Conservation (phyloP, 2,888 invertebrate species). For the Callinectes sapidus region DNA sequence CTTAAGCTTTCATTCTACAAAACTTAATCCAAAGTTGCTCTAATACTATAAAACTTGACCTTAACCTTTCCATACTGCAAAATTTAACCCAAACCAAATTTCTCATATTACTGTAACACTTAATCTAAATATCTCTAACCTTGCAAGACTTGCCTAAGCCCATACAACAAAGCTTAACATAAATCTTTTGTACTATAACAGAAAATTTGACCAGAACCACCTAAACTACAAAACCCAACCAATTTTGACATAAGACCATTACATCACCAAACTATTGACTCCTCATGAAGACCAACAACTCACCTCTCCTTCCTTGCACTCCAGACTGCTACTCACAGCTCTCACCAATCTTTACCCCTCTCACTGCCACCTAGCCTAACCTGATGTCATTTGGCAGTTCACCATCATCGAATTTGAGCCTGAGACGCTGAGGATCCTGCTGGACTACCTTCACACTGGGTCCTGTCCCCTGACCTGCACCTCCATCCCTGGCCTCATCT, state of each 20-base stretch:
- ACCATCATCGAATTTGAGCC: slow-evolving; percentile 96
- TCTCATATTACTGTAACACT: too few species aligned
- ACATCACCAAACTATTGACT: background rate
- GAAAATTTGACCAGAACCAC: too few species aligned
- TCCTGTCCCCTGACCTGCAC: slow-evolving; percentile 94
- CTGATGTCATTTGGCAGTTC: slow-evolving; percentile 81
- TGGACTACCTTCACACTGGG: slow-evolving; percentile 94
- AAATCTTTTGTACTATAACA: background rate
- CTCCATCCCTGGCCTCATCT: slow-evolving; percentile 93
- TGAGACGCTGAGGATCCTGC: slow-evolving; percentile 91
- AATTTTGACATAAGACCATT: background rate
- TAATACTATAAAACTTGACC: too few species aligned
- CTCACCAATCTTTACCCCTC: background rate
- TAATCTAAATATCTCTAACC: background rate
- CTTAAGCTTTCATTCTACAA: too few species aligned
- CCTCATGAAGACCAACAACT: background rate
- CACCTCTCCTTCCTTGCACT: background rate
- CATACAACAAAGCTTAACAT: background rate
- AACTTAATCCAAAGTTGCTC: too few species aligned
- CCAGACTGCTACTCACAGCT: background rate
- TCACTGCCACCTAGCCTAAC: background rate
- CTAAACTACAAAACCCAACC: background rate
- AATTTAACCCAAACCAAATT: too few species aligned
- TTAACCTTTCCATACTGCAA: too few species aligned
- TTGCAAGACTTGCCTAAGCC: background rate